phyloP scores from a whole-genome alignment of 37 sponge, comb jelly and placozoan species.

The Chondrosia reniformis region DNA sequence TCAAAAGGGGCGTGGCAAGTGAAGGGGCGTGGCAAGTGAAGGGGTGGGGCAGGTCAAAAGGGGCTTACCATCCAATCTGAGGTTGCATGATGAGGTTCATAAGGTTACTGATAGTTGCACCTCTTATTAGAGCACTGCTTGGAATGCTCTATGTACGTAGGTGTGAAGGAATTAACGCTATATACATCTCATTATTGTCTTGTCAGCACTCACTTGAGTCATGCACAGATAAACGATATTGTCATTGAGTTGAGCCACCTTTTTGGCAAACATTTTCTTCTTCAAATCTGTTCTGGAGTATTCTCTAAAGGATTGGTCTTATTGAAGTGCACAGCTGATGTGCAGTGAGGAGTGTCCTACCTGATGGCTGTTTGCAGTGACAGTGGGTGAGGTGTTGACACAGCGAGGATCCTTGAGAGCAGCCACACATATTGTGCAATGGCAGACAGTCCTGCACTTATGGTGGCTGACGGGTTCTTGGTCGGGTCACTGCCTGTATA shows the following conservation, averaged over 20 bases:
- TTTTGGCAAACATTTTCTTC: conserved; percentile 14
- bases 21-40: too few species aligned
- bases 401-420: conserved; percentile 29
- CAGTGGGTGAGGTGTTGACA: conserved; percentile 62
- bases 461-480: neutral
- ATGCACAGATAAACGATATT: conserved; percentile 69
- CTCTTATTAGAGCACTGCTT: conserved; percentile 29
- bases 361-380: conserved; percentile 15
- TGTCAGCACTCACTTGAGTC: conserved; percentile 47
- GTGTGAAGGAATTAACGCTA: neutral
- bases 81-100: conserved; percentile 55
- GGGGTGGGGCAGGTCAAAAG: too few species aligned
- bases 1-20: neutral
- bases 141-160: conserved; percentile 39
- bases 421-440: conserved; percentile 36
- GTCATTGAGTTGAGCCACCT: conserved; percentile 58
- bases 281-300: conserved; percentile 40
- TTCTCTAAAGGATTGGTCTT: too few species aligned
- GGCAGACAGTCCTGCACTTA: conserved; percentile 44
- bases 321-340: too few species aligned
- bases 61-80: conserved; percentile 55
- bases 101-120: conserved; percentile 62
- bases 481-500: neutral
- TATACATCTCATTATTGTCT: neutral
- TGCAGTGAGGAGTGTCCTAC: too few species aligned